Evolutionary conservation across 1,140 invertebrate species (phyloP).

Genomic region (Drosophila sechellia): DNA sequence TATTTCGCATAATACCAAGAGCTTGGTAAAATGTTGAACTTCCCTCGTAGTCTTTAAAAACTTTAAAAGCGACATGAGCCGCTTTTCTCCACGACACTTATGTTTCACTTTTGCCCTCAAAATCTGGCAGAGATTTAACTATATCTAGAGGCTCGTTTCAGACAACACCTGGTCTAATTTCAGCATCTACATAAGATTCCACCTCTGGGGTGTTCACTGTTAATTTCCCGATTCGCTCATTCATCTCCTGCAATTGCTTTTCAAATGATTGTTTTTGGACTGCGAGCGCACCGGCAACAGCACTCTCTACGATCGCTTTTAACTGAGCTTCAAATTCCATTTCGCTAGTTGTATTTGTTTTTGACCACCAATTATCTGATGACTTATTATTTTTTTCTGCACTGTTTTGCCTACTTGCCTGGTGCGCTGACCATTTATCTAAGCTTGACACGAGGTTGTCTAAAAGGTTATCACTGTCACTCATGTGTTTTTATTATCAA

Average conservation of each 20-base stretch:
- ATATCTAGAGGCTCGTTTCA: conserved; percentile 39
- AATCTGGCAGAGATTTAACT: conserved; percentile 46
- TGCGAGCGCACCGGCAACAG: not conserved
- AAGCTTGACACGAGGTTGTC: conserved; percentile 7
- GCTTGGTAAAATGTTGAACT: no score
- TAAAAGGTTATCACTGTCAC: not conserved
- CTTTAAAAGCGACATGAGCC: conserved; percentile 42
- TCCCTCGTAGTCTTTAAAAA: conserved; percentile 39
- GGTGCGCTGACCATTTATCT: not conserved
- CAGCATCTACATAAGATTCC: conserved; percentile 13
- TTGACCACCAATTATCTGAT: no score
- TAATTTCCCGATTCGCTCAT: not conserved
- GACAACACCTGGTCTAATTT: conserved; percentile 1
- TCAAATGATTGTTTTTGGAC: conserved; percentile 19
- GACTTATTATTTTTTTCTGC: no score
- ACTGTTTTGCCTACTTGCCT: no score
- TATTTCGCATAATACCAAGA: conserved; percentile 58
- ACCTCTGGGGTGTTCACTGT: conserved; percentile 6
- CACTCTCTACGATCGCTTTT: conserved; percentile 11
- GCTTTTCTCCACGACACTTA: conserved; percentile 49
- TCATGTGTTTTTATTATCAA: conserved; percentile 10
- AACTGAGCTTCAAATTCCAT: not conserved
- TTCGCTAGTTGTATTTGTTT: no score
- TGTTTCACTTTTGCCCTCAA: conserved; percentile 38
- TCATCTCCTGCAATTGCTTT: conserved; percentile 5